Evolutionary conservation across 2,113 vertebrate species (phyloP).

Genomic region (Catharus fuscescens): DNA sequence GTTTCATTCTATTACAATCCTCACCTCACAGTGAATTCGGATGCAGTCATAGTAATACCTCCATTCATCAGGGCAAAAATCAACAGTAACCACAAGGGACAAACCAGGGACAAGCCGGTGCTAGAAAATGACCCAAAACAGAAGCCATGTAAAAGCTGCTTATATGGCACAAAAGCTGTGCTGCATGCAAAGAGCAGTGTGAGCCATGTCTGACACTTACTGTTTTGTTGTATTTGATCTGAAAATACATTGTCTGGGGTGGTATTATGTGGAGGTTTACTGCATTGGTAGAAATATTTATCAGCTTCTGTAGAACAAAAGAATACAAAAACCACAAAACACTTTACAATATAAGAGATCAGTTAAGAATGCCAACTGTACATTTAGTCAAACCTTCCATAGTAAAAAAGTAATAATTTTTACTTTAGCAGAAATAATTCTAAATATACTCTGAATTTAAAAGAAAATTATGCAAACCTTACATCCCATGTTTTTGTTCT

Average conservation of each 20-base stretch:
- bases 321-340: not conserved
- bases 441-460: not conserved
- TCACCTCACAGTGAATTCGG: conserved; percentile 89
- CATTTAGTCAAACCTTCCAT: not conserved
- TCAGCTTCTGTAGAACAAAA: conserved; percentile 81
- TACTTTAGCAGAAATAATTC: not conserved
- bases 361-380: not conserved
- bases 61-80: conserved; percentile 90
- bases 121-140: conserved; percentile 68
- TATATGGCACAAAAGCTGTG: not conserved
- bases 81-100: conserved; percentile 78
- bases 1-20: not conserved
- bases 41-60: conserved; percentile 92
- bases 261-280: conserved; percentile 86
- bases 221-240: conserved; percentile 87
- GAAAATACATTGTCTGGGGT: conserved; percentile 89
- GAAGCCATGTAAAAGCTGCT: not conserved
- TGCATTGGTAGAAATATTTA: conserved; percentile 85
- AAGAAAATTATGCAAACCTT: not conserved
- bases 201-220: conserved; percentile 73
- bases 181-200: not conserved
- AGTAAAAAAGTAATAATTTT: not conserved
- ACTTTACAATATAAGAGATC: not conserved
- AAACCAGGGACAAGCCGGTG: conserved; percentile 87
- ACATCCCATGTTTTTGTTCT: not conserved